These are phyloP conservation scores for Steromphala cineraria DNA, from an alignment of 2,888 invertebrate genomes.

Conservation along the genomic window DNA sequence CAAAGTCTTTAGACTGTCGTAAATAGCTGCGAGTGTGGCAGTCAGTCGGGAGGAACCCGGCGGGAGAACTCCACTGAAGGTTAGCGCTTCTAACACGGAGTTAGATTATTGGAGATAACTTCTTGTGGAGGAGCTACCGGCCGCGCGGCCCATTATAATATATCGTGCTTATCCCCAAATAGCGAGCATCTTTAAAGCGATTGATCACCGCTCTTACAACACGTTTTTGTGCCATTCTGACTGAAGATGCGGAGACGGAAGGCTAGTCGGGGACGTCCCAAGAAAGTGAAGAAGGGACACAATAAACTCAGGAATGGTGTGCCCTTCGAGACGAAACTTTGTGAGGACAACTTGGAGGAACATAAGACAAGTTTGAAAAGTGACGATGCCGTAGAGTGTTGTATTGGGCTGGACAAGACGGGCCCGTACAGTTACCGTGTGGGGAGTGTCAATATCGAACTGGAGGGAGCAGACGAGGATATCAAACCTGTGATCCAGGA, in stretches of 20 bases:
- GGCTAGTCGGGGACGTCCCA: slow-evolving; percentile 14
- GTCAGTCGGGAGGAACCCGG: background rate
- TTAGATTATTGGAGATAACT: slow-evolving; percentile 5
- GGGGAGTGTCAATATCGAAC: slow-evolving; percentile 38
- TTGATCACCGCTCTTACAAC: background rate
- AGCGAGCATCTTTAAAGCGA: background rate
- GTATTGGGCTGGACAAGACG: slow-evolving; percentile 40
- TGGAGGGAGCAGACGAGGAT: slow-evolving; percentile 47
- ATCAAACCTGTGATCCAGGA: slow-evolving; percentile 42
- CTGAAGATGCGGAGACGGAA: slow-evolving; percentile 16
- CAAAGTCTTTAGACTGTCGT: slow-evolving; percentile 13
- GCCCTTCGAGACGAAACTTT: background rate
- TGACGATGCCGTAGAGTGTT: slow-evolving; percentile 29
- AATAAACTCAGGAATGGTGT: background rate
- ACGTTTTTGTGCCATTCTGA: background rate
- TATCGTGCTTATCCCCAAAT: slow-evolving; percentile 8
- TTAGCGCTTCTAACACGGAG: background rate
- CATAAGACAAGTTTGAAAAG: background rate
- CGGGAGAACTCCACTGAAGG: background rate
- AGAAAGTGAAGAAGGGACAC: slow-evolving; percentile 4
- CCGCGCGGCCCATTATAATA: background rate
- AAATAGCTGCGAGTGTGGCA: background rate
- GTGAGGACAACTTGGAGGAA: background rate
- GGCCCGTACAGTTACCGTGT: slow-evolving; percentile 40
- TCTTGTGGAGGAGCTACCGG: background rate